A percentile compares a stretch with the other conserved stretches of the same genome.
Conservation (phyloP, 2,888 invertebrate genomes). For the Lasioglossum villosulum region DNA sequence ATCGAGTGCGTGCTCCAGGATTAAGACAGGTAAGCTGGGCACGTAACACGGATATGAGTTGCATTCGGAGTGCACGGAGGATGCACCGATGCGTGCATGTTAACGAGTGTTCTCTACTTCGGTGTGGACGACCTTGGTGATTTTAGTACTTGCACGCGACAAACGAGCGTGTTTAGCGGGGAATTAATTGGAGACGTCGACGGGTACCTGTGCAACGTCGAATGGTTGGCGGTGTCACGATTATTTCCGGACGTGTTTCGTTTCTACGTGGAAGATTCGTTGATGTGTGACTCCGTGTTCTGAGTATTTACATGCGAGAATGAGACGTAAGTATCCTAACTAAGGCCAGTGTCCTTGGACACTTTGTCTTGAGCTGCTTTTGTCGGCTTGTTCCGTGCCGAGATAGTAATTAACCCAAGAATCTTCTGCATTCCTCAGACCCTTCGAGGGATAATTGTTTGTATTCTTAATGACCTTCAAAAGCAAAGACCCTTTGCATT, state of each 20-base stretch:
- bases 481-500: not conserved
- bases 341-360: not conserved
- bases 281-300: not conserved
- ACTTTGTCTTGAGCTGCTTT: not conserved
- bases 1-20: constrained; percentile 21
- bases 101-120: constrained; percentile 7
- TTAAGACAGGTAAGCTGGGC: constrained; percentile 12
- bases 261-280: not conserved
- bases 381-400: not conserved
- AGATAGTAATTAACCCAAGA: not conserved
- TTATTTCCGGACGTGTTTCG: constrained; percentile 2
- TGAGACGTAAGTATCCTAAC: not conserved
- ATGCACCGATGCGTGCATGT: constrained; percentile 23
- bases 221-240: not conserved
- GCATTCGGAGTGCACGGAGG: constrained; percentile 27
- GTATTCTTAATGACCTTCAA: not conserved
- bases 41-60: constrained; percentile 38
- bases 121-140: constrained; percentile 20
- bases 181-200: constrained; percentile 14
- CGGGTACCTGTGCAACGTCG: not conserved
- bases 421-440: not conserved
- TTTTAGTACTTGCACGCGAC: constrained; percentile 37
- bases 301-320: not conserved
- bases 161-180: constrained; percentile 23
- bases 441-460: not conserved